A percentile compares a stretch with the other conserved stretches of the same genome.
Conservation (phyloP, 2,797 vertebrate genomes). For the Phrynocephalus vlangalii region DNA sequence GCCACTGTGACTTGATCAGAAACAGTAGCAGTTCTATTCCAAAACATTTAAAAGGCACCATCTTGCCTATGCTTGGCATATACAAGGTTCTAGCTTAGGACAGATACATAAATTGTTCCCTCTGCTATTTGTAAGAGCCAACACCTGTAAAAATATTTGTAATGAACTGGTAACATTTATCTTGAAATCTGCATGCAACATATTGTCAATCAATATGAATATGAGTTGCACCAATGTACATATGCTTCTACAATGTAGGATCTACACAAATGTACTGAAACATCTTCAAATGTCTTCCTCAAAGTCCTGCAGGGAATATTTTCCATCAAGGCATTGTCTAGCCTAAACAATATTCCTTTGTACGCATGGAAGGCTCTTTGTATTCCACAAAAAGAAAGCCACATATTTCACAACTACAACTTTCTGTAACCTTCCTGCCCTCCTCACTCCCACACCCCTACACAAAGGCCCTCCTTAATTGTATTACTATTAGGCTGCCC, state of each 20-base stretch:
- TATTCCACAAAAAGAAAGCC: conserved; percentile 73
- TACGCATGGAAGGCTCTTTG: conserved; percentile 76
- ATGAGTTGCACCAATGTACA: conserved; percentile 36
- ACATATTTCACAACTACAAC: conserved; percentile 76
- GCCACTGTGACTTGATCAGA: not conserved
- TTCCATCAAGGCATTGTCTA: conserved; percentile 51
- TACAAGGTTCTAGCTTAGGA: not conserved
- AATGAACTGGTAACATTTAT: no score
- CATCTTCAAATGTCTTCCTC: conserved; percentile 71
- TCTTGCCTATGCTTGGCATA: not conserved
- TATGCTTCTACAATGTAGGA: conserved; percentile 43
- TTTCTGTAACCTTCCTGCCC: conserved; percentile 76
- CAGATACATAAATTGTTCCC: not conserved
- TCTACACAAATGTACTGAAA: conserved; percentile 60
- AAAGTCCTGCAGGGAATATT: conserved; percentile 73
- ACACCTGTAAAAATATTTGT: not conserved
- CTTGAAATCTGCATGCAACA: not conserved
- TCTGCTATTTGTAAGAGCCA: not conserved
- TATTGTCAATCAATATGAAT: conserved; percentile 25
- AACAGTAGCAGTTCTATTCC: not conserved
- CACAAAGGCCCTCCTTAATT: conserved; percentile 85
- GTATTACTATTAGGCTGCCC: conserved; percentile 85
- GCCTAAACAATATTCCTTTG: conserved; percentile 70
- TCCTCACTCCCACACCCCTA: conserved; percentile 79
- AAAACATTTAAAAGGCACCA: not conserved